Percentiles rank a stretch among this genome's conserved stretches.
Conservation (phyloP, 2,113 vertebrate genomes). For the Salminus brasiliensis region DNA sequence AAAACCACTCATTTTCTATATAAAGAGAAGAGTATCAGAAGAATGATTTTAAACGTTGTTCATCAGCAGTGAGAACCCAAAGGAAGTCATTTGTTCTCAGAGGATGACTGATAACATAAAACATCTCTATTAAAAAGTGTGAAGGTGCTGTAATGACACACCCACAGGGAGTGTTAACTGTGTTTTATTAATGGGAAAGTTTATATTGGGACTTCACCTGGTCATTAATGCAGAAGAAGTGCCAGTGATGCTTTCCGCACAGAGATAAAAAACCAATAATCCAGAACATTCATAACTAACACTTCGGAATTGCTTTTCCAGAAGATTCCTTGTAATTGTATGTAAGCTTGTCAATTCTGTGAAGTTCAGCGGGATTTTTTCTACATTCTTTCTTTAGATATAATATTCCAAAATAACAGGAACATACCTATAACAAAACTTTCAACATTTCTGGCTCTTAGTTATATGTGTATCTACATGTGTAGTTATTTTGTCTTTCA, state of each 20-base stretch:
- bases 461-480: no score
- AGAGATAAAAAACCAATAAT: neutral
- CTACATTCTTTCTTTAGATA: no score
- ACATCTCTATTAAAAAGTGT: slow-evolving; percentile 17
- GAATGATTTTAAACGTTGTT: neutral
- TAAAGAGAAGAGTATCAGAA: neutral
- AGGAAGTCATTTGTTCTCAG: slow-evolving; percentile 42
- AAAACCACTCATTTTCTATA: neutral
- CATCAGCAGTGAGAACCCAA: neutral
- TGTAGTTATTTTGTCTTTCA: neutral
- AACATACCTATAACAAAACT: neutral
- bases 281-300: neutral
- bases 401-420: no score
- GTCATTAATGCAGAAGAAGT: neutral
- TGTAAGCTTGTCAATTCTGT: no score
- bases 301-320: neutral
- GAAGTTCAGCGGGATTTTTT: no score
- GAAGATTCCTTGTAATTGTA: neutral
- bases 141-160: neutral
- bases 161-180: neutral
- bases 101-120: slow-evolving; percentile 1
- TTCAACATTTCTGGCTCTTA: neutral
- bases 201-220: slow-evolving; percentile 16
- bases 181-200: slow-evolving; percentile 6
- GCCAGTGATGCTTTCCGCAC: neutral